Conservation (phyloP, 2,797 vertebrate genomes). For the Kryptopterus vitreolus region DNA sequence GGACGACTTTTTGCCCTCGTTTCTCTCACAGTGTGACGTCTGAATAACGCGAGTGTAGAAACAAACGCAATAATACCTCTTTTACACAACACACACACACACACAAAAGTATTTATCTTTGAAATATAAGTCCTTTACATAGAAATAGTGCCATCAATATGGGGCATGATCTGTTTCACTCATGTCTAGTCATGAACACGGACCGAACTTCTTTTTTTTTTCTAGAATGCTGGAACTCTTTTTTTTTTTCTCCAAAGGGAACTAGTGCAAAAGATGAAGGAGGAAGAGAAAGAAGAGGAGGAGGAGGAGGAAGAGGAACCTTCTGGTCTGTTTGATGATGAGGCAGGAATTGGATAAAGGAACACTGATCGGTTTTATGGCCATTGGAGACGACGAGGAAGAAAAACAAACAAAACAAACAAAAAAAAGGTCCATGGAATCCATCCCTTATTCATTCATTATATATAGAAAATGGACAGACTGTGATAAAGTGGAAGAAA, state of each 20-base stretch:
- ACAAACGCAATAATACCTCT: conserved; percentile 62
- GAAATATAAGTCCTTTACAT: conserved; percentile 72
- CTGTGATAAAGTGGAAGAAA: neutral
- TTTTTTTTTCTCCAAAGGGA: conserved; percentile 75
- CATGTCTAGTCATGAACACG: conserved; percentile 77
- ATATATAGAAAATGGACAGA: too few relatives aligned
- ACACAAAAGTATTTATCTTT: conserved; percentile 58
- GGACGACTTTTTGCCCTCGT: conserved; percentile 52
- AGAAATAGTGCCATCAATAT: conserved; percentile 86
- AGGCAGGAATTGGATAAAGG: conserved; percentile 91
- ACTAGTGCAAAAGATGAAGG: conserved; percentile 98
- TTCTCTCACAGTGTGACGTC: conserved; percentile 30
- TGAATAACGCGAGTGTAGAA: conserved; percentile 55
- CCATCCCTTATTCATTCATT: too few relatives aligned
- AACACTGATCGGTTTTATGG: conserved; percentile 74
- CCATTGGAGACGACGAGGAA: conserved; percentile 88
- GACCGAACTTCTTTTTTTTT: conserved; percentile 82
- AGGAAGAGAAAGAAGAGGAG: conserved; percentile 78
- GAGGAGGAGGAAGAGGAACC: conserved; percentile 67
- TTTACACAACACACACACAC: conserved; percentile 28
- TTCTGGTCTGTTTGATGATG: conserved; percentile 75
- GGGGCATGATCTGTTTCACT: conserved; percentile 79
- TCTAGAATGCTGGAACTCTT: conserved; percentile 77
- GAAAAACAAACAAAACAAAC: conserved; percentile 20
- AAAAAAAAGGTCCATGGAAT: neutral